These are phyloP conservation scores for Tubiluchus corallicola DNA, from an alignment of 2,888 invertebrate genomes.

Conservation along the genomic window DNA sequence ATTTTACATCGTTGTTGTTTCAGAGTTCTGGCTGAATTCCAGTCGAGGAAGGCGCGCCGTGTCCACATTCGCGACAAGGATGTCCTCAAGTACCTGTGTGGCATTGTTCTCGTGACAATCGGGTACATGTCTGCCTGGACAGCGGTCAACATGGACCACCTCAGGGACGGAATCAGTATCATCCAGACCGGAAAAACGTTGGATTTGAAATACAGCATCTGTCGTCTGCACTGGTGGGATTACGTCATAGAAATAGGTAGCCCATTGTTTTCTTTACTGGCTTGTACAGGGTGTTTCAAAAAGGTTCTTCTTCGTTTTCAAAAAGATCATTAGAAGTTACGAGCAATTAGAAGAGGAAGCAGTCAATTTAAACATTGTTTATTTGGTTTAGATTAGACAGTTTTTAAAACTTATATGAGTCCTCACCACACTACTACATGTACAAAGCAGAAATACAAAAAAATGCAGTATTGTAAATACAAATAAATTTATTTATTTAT, in stretches of 20 bases:
- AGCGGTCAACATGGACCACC: conserved; percentile 49
- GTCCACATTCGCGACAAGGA: conserved; percentile 85
- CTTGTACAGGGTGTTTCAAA: too few relatives aligned
- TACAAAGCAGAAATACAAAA: too few relatives aligned
- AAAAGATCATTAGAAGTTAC: too few relatives aligned
- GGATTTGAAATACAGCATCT: conserved; percentile 37
- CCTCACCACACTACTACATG: too few relatives aligned
- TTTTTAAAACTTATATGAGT: too few relatives aligned
- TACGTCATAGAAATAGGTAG: conserved; percentile 55
- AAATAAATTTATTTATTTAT: too few relatives aligned
- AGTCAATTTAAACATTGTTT: too few relatives aligned
- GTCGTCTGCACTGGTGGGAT: conserved; percentile 58
- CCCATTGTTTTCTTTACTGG: too few relatives aligned
- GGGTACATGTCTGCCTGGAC: conserved; percentile 85
- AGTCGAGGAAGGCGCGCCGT: conserved; percentile 81
- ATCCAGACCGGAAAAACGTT: conserved; percentile 21
- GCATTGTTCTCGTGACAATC: conserved; percentile 48
- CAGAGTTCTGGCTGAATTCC: conserved; percentile 66
- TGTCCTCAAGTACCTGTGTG: conserved; percentile 55
- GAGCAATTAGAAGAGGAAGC: too few relatives aligned
- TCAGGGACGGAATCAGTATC: conserved; percentile 25
- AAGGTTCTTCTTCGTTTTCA: too few relatives aligned
- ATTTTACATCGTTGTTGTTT: conserved; percentile 10
- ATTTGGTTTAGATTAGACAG: too few relatives aligned
- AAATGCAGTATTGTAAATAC: too few relatives aligned